Percentiles rank a stretch among this genome's conserved stretches.
Conservation (phyloP, 2,797 vertebrate genomes). For the Phrynocephalus forsythii region DNA sequence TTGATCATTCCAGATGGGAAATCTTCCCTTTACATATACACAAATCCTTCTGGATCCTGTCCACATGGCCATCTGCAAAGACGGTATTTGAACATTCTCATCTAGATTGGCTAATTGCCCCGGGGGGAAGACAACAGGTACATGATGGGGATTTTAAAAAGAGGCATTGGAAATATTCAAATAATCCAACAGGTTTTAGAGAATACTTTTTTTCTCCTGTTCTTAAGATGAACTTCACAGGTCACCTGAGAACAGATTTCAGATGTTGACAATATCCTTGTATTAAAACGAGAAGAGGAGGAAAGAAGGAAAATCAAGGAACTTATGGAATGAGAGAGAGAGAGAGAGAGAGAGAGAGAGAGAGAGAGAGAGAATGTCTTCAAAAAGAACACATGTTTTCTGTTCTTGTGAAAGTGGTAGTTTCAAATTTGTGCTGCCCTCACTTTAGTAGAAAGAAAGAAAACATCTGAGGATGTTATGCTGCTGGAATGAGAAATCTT, state of each 20-base stretch:
- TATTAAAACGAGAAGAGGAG: not conserved
- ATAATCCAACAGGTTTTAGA: accelerated
- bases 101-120: not conserved
- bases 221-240: not conserved
- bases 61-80: accelerated
- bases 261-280: not conserved
- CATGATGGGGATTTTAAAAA: slow-evolving; percentile 5
- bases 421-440: too few relatives aligned
- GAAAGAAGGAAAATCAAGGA: not conserved
- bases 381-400: too few relatives aligned
- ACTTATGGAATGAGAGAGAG: not conserved
- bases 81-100: slow-evolving; percentile 5
- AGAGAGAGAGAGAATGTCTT: too few relatives aligned
- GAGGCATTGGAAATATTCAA: not conserved
- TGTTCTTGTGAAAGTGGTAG: too few relatives aligned
- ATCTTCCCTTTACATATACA: slow-evolving; percentile 13
- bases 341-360: too few relatives aligned
- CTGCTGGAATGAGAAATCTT: not conserved
- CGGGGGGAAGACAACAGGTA: not conserved
- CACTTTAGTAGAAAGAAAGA: too few relatives aligned
- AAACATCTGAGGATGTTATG: too few relatives aligned
- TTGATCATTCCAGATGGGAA: not conserved
- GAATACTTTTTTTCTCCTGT: slow-evolving; percentile 20
- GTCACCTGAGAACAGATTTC: not conserved
- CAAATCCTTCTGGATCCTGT: not conserved